These are phyloP conservation scores for Torymus aiolomorphi DNA, from an alignment of 2,888 invertebrate species.

Conservation along the genomic window DNA sequence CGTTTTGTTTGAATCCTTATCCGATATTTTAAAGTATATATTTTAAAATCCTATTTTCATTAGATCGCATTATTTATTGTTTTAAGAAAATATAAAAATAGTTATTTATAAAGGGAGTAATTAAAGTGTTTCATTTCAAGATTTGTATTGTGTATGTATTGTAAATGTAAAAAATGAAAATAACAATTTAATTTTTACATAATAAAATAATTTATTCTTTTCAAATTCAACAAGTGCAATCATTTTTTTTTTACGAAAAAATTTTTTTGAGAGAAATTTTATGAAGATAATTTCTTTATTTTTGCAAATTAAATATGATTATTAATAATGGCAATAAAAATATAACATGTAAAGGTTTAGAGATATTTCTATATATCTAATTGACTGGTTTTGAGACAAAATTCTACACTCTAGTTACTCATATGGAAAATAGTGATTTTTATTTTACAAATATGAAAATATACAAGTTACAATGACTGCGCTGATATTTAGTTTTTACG, in stretches of 20 bases:
- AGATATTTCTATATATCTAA: not conserved
- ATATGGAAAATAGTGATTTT: conserved; percentile 41
- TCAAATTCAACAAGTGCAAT: conserved; percentile 35
- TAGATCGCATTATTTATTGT: too few species aligned
- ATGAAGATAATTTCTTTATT: not conserved
- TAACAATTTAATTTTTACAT: conserved; percentile 1
- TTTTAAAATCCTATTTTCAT: too few species aligned
- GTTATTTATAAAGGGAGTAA: too few species aligned
- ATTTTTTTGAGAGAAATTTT: conserved; percentile 4
- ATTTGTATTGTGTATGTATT: too few species aligned
- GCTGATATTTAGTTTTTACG: conserved; percentile 15
- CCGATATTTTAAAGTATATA: too few species aligned
- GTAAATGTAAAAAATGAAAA: not conserved
- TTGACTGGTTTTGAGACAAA: not conserved
- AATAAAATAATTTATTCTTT: conserved; percentile 42
- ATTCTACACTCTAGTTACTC: conserved; percentile 9
- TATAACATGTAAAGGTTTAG: not conserved
- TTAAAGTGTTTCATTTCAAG: too few species aligned
- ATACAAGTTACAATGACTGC: conserved; percentile 34
- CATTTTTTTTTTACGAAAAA: conserved; percentile 4
- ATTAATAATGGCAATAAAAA: not conserved
- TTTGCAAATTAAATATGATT: not conserved
- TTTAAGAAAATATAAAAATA: too few species aligned
- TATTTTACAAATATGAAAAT: conserved; percentile 51
- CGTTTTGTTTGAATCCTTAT: too few species aligned